These are phyloP conservation scores for Gambusia affinis DNA, from an alignment of 2,113 vertebrate genomes.

Conservation along the genomic window DNA sequence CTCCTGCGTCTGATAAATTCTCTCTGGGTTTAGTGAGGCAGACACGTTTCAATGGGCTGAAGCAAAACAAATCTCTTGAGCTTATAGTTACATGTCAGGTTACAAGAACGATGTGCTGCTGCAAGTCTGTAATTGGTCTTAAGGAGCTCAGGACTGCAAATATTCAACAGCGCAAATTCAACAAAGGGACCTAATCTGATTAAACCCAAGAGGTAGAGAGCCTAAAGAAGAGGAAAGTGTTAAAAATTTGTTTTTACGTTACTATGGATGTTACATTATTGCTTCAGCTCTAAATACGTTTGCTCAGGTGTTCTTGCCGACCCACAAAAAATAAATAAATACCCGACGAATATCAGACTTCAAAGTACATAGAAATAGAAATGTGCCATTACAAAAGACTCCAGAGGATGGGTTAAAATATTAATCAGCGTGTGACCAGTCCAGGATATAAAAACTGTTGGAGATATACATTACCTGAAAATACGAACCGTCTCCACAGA, in stretches of 20 bases:
- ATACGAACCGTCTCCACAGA: too few relatives aligned
- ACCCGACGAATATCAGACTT: not conserved
- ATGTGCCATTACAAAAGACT: not conserved
- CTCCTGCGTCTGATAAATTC: constrained; percentile 26
- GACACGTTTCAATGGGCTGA: constrained; percentile 2
- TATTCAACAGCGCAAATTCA: constrained; percentile 27
- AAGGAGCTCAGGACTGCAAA: not conserved
- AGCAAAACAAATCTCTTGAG: constrained; percentile 17
- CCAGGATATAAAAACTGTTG: too few relatives aligned
- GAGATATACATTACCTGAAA: too few relatives aligned
- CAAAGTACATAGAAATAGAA: not conserved
- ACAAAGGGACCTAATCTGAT: constrained; percentile 30
- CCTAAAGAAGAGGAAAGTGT: constrained; percentile 10
- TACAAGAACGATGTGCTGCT: not conserved
- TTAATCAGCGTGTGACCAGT: not conserved
- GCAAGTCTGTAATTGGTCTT: not conserved
- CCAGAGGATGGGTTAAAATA: too few relatives aligned
- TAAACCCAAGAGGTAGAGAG: constrained; percentile 12
- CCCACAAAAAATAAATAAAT: not conserved
- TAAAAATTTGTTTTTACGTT: too few relatives aligned
- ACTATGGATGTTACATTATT: too few relatives aligned
- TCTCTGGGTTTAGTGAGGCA: constrained; percentile 7
- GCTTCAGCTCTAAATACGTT: too few relatives aligned
- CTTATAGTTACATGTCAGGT: constrained; percentile 1
- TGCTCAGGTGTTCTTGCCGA: too few relatives aligned